Base-by-base conservation (phyloP, 2,888 invertebrate genomes). In the Andrena minutula region DNA sequence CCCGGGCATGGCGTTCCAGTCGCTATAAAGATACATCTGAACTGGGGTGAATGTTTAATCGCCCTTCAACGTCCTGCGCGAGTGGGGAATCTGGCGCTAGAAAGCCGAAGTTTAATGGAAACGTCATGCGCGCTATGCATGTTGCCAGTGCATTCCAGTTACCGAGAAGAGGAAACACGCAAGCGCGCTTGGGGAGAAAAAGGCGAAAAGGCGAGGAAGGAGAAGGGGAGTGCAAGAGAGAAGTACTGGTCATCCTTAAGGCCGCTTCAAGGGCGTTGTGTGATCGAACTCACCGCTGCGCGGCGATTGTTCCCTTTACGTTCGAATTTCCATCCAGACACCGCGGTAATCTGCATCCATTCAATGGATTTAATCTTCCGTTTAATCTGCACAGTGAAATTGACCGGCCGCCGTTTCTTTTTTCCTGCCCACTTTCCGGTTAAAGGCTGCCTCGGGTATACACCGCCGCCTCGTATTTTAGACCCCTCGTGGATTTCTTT, bases 81-180 rank as follows among this genome's bases (percentile, higher is more conserved):
- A 5, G 23, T 10, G 41, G 16, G 23, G 65, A 53, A 20, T n/a
- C 26, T 16, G 41, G 5, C 35, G 26, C 16, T 61, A 53, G 74
- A 20, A 68, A 75, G 53, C 51, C 26, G n/a, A 49, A 8, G 26
- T 64, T 79, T 72, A 72, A 79, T 65, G 32, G 28, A 76, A 83
- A 79, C 72, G 63, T 79, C 30, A 64, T 35, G 26, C 35, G 6
- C 30, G 7, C 10, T 23, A 16, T 8, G 10, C 23, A 10, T 53
- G 35, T 53, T 41, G 64, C 26, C 30, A 20, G 30, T 20, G 20
- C 20, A 23, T 53, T 53, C 8, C n/a, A 47, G 16, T 28, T 47
- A 26, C 26, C 10, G 28, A 12, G 3, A 47, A 23, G 3, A 32
- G 32, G 3, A 6, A n/a, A 2, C 23, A 49, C 8, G 26, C 5